phyloP scores from a whole-genome alignment of 2,113 vertebrate species.

The Rissa tridactyla region DNA sequence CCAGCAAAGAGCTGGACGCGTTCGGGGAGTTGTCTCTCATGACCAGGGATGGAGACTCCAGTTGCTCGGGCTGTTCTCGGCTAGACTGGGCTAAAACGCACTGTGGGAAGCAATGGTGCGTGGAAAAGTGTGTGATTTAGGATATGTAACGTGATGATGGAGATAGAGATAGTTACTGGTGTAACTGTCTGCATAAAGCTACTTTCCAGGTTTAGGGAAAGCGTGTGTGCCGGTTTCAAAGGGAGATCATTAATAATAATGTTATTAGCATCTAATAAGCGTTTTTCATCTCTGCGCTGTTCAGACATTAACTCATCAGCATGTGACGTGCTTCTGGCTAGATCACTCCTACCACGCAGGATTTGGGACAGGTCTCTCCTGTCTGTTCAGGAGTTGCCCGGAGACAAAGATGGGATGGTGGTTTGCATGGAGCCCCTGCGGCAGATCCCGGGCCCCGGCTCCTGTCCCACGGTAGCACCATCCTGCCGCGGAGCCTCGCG shows the following conservation, averaged over 20 bases:
- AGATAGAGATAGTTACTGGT: not conserved
- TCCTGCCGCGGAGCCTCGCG: not conserved
- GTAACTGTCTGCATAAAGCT: not conserved
- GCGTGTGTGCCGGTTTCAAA: not conserved
- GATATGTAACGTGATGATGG: not conserved
- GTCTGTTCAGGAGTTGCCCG: not conserved
- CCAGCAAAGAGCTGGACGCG: not conserved
- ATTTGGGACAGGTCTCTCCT: slow-evolving; percentile 29
- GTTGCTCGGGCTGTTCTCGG: not conserved
- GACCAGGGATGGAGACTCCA: not conserved
- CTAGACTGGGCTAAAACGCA: not conserved
- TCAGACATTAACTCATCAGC: not conserved
- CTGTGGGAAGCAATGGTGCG: not conserved
- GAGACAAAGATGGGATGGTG: not conserved
- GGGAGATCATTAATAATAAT: not conserved
- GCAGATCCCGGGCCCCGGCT: not conserved
- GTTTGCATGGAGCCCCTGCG: not conserved
- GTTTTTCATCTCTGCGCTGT: not conserved
- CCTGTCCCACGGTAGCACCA: not conserved
- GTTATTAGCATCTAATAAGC: not conserved
- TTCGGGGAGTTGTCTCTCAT: not conserved
- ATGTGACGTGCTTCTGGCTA: not conserved
- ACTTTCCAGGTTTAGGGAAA: not conserved
- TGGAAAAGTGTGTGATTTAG: not conserved
- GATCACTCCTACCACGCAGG: not conserved